Base-by-base conservation (phyloP, 2,113 vertebrate species). In the Speoplatyrhinus poulsoni region DNA sequence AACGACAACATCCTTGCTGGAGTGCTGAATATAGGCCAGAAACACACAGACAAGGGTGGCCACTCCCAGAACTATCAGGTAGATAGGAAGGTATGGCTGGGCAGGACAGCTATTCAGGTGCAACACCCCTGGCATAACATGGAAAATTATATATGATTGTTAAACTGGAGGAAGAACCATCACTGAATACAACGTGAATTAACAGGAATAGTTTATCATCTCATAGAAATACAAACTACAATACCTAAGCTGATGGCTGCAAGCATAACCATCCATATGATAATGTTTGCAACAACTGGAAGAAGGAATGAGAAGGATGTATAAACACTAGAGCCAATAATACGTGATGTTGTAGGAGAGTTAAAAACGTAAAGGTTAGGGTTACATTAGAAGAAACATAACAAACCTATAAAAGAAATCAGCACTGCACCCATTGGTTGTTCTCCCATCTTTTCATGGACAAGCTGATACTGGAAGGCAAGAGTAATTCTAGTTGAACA, bases 221-320 rank as follows among this genome's bases (percentile, higher is more conserved):
- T 12, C 7, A 52, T 1, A n/a, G 16, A 15, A 15, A 50, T 47
- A 67, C 0, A 41, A n/a, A 56, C 9, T 15, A 4, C 59, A 78
- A 80, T 54, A 90, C 89, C 89, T 4, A 90, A 0, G 79, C 62
- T 74, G 53, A 90, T 78, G 60, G 75, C 82, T 50, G 85, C 74
- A 19, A 88, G 62, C 83, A 90, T 86, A 12, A 79, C 46, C 82
- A 88, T 85, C 83, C 83, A 89, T 79, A 81, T 82, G 9, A 88
- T 81, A 0, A 90, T 53, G 47, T 86, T 86, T 36, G 72, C 3
- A 62, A 88, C 65, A 66, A 69, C 87, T 90, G 16, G 6, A 47
- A 26, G 46, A 62, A 36, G 55, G 55, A 26, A 33, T n/a, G 32
- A 62, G 17, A 62, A 15, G 17, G 2, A 63, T 6, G 65, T 6